Percentiles rank a stretch among this genome's conserved stretches.
Evolutionary conservation across 1,140 invertebrate species (phyloP).

Genomic region (Akabosia matsudoensis): DNA sequence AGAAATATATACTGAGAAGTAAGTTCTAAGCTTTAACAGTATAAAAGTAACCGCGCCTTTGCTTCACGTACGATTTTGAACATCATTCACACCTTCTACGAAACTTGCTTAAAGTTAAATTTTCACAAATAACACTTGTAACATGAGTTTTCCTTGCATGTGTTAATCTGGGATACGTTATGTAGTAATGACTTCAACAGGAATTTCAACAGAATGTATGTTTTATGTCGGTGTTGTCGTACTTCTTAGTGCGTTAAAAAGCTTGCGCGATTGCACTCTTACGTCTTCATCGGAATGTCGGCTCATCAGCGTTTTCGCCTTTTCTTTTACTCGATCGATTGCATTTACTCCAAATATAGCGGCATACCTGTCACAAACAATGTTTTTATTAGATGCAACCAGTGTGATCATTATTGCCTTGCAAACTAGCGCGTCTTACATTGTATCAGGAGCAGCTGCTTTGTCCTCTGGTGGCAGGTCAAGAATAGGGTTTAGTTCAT

Average conservation of each 20-base stretch:
- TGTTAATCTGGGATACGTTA: too few relatives aligned
- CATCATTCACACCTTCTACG: background rate
- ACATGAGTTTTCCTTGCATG: too few relatives aligned
- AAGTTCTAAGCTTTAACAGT: too few relatives aligned
- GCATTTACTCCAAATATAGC: conserved; percentile 55
- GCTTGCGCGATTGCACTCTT: conserved; percentile 52
- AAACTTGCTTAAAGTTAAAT: too few relatives aligned
- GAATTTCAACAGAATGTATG: too few relatives aligned
- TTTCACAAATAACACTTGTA: background rate
- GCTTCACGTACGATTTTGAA: background rate
- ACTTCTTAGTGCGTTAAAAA: conserved; percentile 47
- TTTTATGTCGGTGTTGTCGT: conserved; percentile 1
- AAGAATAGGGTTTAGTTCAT: conserved; percentile 53
- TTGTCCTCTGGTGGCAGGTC: conserved; percentile 59
- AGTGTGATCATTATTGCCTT: background rate
- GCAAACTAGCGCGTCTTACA: conserved; percentile 50
- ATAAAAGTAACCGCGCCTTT: background rate
- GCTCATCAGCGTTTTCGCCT: conserved; percentile 55
- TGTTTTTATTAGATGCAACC: background rate
- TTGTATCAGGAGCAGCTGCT: conserved; percentile 61
- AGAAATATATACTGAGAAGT: too few relatives aligned
- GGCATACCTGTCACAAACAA: conserved; percentile 51
- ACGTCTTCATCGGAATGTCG: conserved; percentile 57
- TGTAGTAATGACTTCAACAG: too few relatives aligned
- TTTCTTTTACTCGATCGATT: conserved; percentile 54